Conservation (phyloP, 2,888 invertebrate species). For the Eristalis pertinax region DNA sequence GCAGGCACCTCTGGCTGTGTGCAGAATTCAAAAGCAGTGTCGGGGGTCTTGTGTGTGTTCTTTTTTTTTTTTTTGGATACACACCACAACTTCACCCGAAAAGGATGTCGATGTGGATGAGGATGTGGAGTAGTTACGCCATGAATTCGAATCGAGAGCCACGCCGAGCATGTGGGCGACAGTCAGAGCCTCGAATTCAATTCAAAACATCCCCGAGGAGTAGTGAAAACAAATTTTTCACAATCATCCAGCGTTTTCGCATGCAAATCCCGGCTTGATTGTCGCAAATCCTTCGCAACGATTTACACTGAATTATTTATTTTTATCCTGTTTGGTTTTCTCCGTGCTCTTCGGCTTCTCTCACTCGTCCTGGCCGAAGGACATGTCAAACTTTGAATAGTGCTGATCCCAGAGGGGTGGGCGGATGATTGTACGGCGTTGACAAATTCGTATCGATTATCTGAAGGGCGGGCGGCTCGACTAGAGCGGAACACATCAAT, state of each 20-base stretch:
- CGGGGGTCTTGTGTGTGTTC: too few species aligned
- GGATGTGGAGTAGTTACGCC: slow-evolving; percentile 49
- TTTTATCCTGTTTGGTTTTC: neutral
- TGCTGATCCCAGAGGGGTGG: neutral
- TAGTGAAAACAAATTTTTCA: slow-evolving; percentile 44
- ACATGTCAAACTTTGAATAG: slow-evolving; percentile 47
- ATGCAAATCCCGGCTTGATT: slow-evolving; percentile 65
- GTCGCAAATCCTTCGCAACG: slow-evolving; percentile 58
- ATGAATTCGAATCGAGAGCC: slow-evolving; percentile 53
- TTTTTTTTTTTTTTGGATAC: slow-evolving; percentile 27
- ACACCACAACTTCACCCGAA: slow-evolving; percentile 40
- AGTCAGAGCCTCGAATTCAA: neutral
- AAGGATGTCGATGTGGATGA: slow-evolving; percentile 43
- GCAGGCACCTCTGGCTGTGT: slow-evolving; percentile 54
- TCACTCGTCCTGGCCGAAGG: slow-evolving; percentile 23
- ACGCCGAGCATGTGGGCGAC: neutral
- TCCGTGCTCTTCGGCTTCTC: neutral
- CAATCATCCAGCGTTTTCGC: slow-evolving; percentile 49
- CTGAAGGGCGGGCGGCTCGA: neutral
- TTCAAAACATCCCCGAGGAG: neutral
- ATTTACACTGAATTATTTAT: slow-evolving; percentile 64
- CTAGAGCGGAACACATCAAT: slow-evolving; percentile 48
- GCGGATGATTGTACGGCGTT: neutral
- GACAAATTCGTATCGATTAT: slow-evolving; percentile 56
- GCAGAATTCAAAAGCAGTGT: slow-evolving; percentile 61